phyloP scores from a whole-genome alignment of 2,113 vertebrate species.

The Chitala chitala region DNA sequence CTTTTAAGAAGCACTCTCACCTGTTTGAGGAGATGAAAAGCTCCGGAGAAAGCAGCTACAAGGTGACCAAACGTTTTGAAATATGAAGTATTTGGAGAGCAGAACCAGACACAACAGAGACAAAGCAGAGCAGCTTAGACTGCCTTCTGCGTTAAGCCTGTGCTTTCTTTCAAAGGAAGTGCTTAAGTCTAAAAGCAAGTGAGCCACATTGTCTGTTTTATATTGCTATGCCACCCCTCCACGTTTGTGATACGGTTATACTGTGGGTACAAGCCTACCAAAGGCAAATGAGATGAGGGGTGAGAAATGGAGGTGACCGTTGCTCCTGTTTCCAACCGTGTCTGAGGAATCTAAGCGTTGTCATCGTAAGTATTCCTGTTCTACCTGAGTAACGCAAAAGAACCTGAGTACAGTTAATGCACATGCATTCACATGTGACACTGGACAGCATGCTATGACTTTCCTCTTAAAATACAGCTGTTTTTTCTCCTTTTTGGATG shows the following conservation, averaged over 20 bases:
- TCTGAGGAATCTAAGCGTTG: slow-evolving; percentile 82
- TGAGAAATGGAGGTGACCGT: slow-evolving; percentile 81
- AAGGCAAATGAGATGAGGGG: slow-evolving; percentile 84
- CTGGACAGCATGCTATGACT: slow-evolving; percentile 32
- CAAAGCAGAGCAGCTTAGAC: slow-evolving; percentile 62
- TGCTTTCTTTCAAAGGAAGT: slow-evolving; percentile 88
- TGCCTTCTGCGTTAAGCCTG: slow-evolving; percentile 85
- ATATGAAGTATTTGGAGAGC: slow-evolving; percentile 59
- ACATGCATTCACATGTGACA: slow-evolving; percentile 28
- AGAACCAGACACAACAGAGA: slow-evolving; percentile 8
- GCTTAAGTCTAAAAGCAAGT: slow-evolving; percentile 76
- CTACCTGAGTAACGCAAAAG: slow-evolving; percentile 65
- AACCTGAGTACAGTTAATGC: slow-evolving; percentile 31
- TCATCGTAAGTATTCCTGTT: slow-evolving; percentile 92
- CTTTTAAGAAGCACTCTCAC: slow-evolving; percentile 96
- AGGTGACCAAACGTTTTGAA: slow-evolving; percentile 90
- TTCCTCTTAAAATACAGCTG: not conserved
- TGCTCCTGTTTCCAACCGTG: slow-evolving; percentile 89
- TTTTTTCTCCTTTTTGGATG: not conserved
- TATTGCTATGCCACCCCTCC: slow-evolving; percentile 84
- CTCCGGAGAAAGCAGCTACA: slow-evolving; percentile 86
- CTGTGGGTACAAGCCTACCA: slow-evolving; percentile 92
- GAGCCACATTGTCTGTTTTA: slow-evolving; percentile 94
- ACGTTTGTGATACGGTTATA: slow-evolving; percentile 92
- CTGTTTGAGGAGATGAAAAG: slow-evolving; percentile 91